Evolutionary conservation across 2,113 vertebrate genomes (phyloP).

Genomic region (Elachura formosa): DNA sequence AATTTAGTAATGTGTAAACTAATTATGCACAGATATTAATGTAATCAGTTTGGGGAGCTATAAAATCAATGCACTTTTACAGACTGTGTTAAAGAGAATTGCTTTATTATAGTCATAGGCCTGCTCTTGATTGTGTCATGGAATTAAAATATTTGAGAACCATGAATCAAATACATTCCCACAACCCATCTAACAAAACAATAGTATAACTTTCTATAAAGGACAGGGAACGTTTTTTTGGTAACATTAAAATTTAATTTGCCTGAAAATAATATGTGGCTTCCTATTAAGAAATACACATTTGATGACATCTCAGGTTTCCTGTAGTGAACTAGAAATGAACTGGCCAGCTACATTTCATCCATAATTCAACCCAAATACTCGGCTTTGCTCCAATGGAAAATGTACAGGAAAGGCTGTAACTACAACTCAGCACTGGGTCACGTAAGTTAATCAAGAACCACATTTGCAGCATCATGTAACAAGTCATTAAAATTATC

Average conservation of each 20-base stretch:
- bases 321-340: background rate
- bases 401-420: background rate
- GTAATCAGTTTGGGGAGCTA: slow-evolving; percentile 92
- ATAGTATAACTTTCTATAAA: background rate
- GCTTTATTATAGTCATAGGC: slow-evolving; percentile 85
- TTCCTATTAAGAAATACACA: background rate
- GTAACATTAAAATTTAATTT: background rate
- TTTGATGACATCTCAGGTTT: background rate
- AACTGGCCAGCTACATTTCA: background rate
- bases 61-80: slow-evolving; percentile 98
- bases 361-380: background rate
- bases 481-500: background rate
- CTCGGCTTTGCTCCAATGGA: background rate
- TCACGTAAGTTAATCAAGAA: background rate
- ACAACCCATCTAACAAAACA: background rate
- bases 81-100: slow-evolving; percentile 85
- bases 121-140: slow-evolving; percentile 84
- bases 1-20: slow-evolving; percentile 99
- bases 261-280: background rate
- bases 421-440: background rate
- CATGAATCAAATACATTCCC: slow-evolving; percentile 67
- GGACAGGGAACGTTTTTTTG: background rate
- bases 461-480: background rate
- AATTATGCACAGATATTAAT: slow-evolving; percentile 99
- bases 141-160: slow-evolving; percentile 81